These are phyloP conservation scores for Luscinia megarhynchos DNA, from an alignment of 2,797 vertebrate genomes.

Conservation along the genomic window DNA sequence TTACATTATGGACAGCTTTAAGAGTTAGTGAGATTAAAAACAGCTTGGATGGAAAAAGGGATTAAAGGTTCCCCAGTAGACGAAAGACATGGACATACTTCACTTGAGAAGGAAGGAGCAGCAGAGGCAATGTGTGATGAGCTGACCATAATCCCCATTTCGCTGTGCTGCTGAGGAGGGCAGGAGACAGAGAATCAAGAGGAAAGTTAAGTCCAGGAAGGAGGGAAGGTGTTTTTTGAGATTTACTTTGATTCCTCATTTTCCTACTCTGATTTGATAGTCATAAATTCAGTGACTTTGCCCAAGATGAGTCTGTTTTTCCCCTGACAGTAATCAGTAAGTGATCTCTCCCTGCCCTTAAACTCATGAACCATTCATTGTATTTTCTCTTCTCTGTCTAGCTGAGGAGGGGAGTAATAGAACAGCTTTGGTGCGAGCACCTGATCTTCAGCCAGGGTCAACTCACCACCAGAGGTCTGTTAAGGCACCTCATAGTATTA, in stretches of 20 bases:
- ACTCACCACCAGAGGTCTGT: background rate
- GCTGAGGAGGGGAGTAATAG: background rate
- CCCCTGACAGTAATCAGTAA: background rate
- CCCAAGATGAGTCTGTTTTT: background rate
- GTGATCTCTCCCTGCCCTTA: background rate
- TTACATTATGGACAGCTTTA: background rate
- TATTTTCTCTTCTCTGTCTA: background rate
- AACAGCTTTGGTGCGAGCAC: background rate
- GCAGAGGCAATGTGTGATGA: background rate
- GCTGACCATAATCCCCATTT: background rate
- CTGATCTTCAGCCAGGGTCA: background rate
- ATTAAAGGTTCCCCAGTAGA: background rate
- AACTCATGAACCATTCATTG: background rate
- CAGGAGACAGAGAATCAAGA: background rate
- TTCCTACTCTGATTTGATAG: background rate
- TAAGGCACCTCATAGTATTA: background rate
- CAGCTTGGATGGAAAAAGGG: background rate
- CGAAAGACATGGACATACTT: background rate
- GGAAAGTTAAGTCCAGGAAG: background rate
- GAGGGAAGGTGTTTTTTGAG: background rate
- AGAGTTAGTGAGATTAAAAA: background rate
- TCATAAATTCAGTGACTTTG: background rate
- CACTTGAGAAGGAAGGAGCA: background rate
- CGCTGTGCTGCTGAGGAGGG: background rate
- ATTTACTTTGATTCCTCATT: background rate